Evolutionary conservation across 2,888 invertebrate genomes (phyloP), one percentile per base, ranked within the genome.

Genomic region (Pheosia tremula): DNA sequence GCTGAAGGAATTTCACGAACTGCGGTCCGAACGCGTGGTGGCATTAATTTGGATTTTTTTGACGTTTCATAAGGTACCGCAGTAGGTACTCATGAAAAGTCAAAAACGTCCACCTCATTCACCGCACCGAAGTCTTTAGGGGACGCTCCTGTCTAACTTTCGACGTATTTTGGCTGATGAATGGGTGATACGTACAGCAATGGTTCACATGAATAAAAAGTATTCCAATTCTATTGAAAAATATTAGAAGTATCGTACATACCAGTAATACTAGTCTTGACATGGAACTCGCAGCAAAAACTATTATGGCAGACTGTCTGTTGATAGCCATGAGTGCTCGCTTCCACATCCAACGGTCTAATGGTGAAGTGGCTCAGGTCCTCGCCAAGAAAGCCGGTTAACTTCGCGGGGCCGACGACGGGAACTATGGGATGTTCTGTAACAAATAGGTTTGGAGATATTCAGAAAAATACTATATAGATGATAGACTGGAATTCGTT

Each of bases 281-380:
- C 62, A 49, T 83, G 71, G 63, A 92, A 91, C 11, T 89, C 78
- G 58, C 92, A 92, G 74, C 92, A 92, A 68, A 91, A 86, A 0
- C 59, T 64, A 1, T 74, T 79, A 36, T 91, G 84, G 67, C 92
- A 92, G 1, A 92, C 83, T 0, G 77, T 78, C 8, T 90, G 82
- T 8, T 62, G 72, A 52, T 83, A 78, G 0, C 88, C 91, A 5
- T 60, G 54, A 2, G 43, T 54, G 39, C 85, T 82, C 4, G 82
- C 81, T 24, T 76, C 77, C 10, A 86, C 2, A 49, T 90, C 78
- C 54, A 91, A 43, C 0, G 88, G 86, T 49, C 65, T 89, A 60
- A 83, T 78, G 64, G 74, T 81, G 78, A 86, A 87, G 68, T 85
- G 85, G 67, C 80, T 83, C 57, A 87, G 61, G 10, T 91, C 88